Base-by-base conservation (phyloP, 2,113 vertebrate genomes). In the Percopsis transmontana region DNA sequence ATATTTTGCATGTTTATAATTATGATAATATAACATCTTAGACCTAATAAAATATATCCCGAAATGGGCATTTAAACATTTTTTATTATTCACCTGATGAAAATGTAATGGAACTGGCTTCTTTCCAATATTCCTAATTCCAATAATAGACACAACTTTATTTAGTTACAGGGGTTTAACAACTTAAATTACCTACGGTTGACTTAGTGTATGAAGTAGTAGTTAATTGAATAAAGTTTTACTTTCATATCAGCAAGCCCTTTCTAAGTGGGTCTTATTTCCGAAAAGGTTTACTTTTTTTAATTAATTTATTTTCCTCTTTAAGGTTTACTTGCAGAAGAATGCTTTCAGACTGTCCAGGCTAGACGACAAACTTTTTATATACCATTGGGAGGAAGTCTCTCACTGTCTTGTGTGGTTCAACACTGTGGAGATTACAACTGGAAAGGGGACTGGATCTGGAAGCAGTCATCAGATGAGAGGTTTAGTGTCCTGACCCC, bases 401-500 rank as follows among this genome's bases (percentile, higher is more conserved):
- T 87, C 19, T 60, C 62, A 1, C 50, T 91, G 64, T 70, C 57
- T 24, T 92, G 91, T 68, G 69, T 69, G 3, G 77, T 92, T 39
- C 41, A 47, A 15, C 87, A 92, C 68, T 92, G 91, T 76, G 86
- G 80, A 19, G 0, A 16, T 0, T 0, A 33, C 1, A 0, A 0
- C 20, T 92, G 89, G 88, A 79, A 1, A 0, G 75, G 76, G 9
- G 48, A 39, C 6, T 92, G 90, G 90, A 39, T 11, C 0, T 47
- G 67, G 70, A 65, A n/a, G 16, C 62, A 71, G 21, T 27, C 23
- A 23, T 47, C 19, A 40, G 0, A 13, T 0, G 3, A 21, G 9
- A 3, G 2, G 0, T 62, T 44, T 9, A 53, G 0, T 2, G 5
- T 2, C 4, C 24, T 81, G 39, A 9, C 11, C 1, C 19, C 68